Percentiles rank a stretch among this genome's conserved stretches.
Conservation (phyloP, 2,888 invertebrate genomes). For the Lordiphosa andalusiaca region DNA sequence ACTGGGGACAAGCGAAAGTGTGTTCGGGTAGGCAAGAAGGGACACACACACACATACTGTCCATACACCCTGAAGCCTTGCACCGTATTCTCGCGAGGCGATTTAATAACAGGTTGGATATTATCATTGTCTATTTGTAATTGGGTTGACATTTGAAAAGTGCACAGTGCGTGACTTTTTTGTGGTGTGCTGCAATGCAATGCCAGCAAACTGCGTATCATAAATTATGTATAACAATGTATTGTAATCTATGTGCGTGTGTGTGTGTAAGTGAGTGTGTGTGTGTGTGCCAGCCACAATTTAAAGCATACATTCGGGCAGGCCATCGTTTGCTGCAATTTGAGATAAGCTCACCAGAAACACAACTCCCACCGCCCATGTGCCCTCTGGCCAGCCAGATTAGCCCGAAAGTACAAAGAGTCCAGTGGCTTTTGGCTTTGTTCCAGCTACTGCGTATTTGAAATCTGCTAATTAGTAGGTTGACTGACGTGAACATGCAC, state of each 20-base stretch:
- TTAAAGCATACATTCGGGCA: constrained; percentile 15
- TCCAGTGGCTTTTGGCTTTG: constrained; percentile 1
- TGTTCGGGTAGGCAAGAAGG: constrained; percentile 34
- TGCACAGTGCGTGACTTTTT: too few relatives aligned
- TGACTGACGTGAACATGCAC: constrained; percentile 15
- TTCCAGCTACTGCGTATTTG: constrained; percentile 10
- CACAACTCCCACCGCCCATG: constrained; percentile 5
- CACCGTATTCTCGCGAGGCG: constrained; percentile 27
- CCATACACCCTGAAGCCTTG: constrained; percentile 11
- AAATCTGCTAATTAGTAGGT: constrained; percentile 14
- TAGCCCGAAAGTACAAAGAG: neutral
- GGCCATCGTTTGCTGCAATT: constrained; percentile 4
- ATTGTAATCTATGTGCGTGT: constrained; percentile 1
- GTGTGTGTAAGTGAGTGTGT: constrained; percentile 4
- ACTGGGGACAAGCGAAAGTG: constrained; percentile 40
- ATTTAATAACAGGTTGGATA: constrained; percentile 44
- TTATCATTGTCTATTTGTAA: constrained; percentile 18
- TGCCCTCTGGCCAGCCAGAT: constrained; percentile 12
- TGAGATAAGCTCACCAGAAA: neutral
- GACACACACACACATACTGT: constrained; percentile 7
- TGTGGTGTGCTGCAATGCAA: constrained; percentile 19
- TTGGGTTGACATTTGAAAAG: constrained; percentile 29
- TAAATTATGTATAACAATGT: constrained; percentile 67
- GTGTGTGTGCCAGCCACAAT: constrained; percentile 11
- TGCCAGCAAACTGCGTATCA: constrained; percentile 45